Evolutionary conservation across 2,888 invertebrate genomes (phyloP), one percentile per base, ranked within the genome.

Genomic region (Neoscelio sp.): DNA sequence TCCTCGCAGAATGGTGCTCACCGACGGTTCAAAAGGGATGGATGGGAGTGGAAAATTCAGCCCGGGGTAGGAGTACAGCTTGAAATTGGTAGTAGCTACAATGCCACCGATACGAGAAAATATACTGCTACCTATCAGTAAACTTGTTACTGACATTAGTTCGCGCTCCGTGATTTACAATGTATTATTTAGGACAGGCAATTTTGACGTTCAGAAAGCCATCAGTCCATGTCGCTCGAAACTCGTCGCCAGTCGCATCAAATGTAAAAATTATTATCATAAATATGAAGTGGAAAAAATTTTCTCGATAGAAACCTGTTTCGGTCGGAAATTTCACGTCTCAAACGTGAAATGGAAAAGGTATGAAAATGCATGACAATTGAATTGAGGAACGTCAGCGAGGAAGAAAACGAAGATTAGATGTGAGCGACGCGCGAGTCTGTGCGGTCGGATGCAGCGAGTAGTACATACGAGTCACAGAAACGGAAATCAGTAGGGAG

Each of bases 91-190:
- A 79, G 80, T 84, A 86, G 86, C 87, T 87, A 88, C 87, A 88
- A 88, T 88, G 85, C 86, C 85, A 84, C 87, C 87, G 87, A 87
- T 88, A 86, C 87, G 86, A 88, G 86, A 86, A 88, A 88, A 87
- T 88, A 87, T 87, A 87, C 85, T 85, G 84, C 85, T 84, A 83
- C 83, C 83, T 84, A 85, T 85, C 83, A 35, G 65, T 65, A 56
- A 64, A 56, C 62, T 77, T 65, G 64, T 71, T 58, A 71, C 50
- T 74, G 48, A 46, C 56, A 65, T 65, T 65, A 64, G 67, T 54
- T 74, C 62, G 70, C 46, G 58, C 28, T 0, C 4, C 17, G 20
- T 64, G 18, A 71, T 67, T 70, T 65, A 20, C 50, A 26, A 40
- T 56, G 48, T 15, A 64, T 62, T 50, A 73, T 73, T 73, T 54